Percentiles rank a stretch among this genome's conserved stretches.
Evolutionary conservation across 2,797 vertebrate species (phyloP).

Genomic region (Xiphorhynchus erythropygius): DNA sequence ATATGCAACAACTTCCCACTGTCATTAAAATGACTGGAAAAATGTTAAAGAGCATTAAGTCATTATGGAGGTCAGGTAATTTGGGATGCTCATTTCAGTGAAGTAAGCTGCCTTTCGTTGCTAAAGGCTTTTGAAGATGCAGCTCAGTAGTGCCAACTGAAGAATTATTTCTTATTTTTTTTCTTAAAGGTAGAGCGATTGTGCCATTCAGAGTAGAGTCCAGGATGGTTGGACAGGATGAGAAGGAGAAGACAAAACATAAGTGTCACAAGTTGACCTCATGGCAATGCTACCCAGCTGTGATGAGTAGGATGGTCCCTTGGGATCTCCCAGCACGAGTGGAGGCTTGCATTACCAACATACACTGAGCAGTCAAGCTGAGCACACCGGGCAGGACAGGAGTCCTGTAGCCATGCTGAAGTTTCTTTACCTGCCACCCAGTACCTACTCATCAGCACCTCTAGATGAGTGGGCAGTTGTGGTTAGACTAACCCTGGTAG

Average conservation of each 20-base stretch:
- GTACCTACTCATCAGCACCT: background rate
- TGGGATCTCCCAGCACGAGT: background rate
- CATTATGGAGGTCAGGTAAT: background rate
- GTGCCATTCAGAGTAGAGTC: background rate
- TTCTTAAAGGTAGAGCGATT: background rate
- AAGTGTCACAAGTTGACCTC: background rate
- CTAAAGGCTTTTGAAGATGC: background rate
- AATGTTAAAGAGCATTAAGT: background rate
- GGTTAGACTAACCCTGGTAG: background rate
- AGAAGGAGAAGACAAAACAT: background rate
- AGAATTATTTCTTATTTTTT: background rate
- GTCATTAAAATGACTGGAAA: background rate
- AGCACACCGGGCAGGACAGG: background rate
- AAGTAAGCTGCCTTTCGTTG: background rate
- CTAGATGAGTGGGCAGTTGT: rapidly evolving
- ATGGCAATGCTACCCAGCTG: background rate
- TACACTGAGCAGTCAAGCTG: background rate
- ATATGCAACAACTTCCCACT: background rate
- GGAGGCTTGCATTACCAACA: background rate
- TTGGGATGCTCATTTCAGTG: background rate
- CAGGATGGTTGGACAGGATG: background rate
- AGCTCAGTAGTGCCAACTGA: background rate
- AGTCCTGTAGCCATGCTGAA: background rate
- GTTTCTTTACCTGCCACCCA: background rate
- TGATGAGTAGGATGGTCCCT: background rate